Base-by-base conservation (phyloP, 2,797 vertebrate genomes). In the Poecile montanus region DNA sequence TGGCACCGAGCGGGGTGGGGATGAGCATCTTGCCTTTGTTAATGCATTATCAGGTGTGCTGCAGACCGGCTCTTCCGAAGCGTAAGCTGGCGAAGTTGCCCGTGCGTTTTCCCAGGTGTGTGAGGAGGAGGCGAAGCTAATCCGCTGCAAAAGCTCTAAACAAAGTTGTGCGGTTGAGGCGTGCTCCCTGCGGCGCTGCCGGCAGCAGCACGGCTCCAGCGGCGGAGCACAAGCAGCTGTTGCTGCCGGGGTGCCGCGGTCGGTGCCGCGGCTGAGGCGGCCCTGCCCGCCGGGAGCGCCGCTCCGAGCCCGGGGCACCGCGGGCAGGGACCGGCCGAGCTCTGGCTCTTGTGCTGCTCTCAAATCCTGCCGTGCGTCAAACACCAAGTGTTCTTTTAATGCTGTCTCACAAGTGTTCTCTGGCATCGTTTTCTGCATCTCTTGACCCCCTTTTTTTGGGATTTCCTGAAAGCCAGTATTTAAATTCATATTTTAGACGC, bases 61-160 rank as follows among this genome's bases (percentile, higher is more conserved):
- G 0, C n/a, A 10, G 1, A 18, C 3, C 51, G 10, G 38, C 76
- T 34, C 45, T 5, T 9, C 6, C 45, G 1, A 12, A 6, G 23
- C 60, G 20, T 3, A 1, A 18, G 53, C 68, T 40, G 53, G 20
- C 51, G 4, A 2, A 1, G 44, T 5, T 40, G 10, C 23, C 42
- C 42, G 9, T 12, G 51, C 7, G 38, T 7, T 29, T 29, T 9
- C 13, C 60, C 53, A 48, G 73, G 73, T 56, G 73, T 7, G 84
- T 4, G 73, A 12, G 56, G 30, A 20, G 65, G 34, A 21, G 57
- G 48, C 73, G 73, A 25, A 8, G 45, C 60, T 9, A 2, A 21
- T 7, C 60, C 38, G 53, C 53, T 21, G 67, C 38, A 11, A 2
- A 12, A 51, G 85, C 85, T 25, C 5, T 25, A 0, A 13, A 7